These are phyloP conservation scores for Pinna nobilis DNA, from an alignment of 1,140 invertebrate genomes.

Conservation along the genomic window DNA sequence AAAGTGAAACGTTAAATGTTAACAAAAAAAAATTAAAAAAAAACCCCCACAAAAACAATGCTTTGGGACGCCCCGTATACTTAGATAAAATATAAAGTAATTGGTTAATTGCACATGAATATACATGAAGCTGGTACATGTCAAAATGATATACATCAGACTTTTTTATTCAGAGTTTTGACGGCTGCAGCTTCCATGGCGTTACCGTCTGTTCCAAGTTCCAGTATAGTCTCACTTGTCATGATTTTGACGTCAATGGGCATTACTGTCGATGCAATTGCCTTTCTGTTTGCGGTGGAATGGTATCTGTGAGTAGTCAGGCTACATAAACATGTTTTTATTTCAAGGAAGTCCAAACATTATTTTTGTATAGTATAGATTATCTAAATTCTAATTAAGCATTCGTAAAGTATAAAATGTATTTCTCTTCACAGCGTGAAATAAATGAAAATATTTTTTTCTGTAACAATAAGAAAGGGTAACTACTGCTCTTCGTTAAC, in stretches of 20 bases:
- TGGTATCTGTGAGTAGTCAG: conserved; percentile 65
- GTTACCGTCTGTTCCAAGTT: conserved; percentile 65
- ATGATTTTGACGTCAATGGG: conserved; percentile 65
- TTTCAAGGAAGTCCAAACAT: not conserved
- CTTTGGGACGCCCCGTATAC: too few species aligned
- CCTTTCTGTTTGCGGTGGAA: conserved; percentile 67
- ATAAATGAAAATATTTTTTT: not conserved
- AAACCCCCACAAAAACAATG: too few species aligned
- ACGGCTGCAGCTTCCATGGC: conserved; percentile 58
- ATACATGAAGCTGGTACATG: too few species aligned
- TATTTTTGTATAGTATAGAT: not conserved
- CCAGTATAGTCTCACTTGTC: conserved; percentile 67
- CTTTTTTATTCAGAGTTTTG: conserved; percentile 57
- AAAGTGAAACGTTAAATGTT: too few species aligned
- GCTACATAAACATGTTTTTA: not conserved
- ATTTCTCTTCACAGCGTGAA: not conserved
- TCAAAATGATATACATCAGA: too few species aligned
- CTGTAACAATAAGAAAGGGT: too few species aligned
- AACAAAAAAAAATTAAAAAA: too few species aligned
- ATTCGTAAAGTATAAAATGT: not conserved
- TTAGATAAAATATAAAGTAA: too few species aligned
- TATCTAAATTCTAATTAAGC: not conserved
- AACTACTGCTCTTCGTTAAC: too few species aligned
- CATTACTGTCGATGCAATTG: conserved; percentile 55
- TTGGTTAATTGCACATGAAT: too few species aligned